Evolutionary conservation across 64 coral and sea anemone species (phyloP), one percentile per base, ranked within the genome.

Genomic region (Astreopora myriophthalma): DNA sequence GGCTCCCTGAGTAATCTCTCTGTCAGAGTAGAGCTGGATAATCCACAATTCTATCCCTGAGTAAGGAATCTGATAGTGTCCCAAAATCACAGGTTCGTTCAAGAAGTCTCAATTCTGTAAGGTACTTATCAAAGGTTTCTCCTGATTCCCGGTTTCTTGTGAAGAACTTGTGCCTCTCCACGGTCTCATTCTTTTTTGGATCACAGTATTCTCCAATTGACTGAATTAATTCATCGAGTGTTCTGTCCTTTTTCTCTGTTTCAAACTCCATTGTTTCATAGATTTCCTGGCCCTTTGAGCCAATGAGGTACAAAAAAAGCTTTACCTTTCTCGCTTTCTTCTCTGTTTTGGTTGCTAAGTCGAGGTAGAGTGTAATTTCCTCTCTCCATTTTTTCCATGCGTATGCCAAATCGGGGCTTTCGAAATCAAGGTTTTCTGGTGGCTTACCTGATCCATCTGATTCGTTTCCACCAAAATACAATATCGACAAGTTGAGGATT

Each of bases 311-410:
- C 5, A 93, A 73, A 79, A 93, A 93, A 48, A 85, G 28, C 67
- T 92, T 92, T 92, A 92, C 80, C 28, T 89, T 76, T 76, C 68
- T 76, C 61, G 46, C 52, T 11, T 61, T 90, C 30, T 90, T 57
- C 48, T 46, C 74, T n/a, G 33, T 26, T 44, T 68, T 62, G 24
- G 57, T 80, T 23, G 88, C 52, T 34, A 90, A 65, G 42, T 90
- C 75, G 31, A 90, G 35, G 23, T 90, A 90, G 26, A 90, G 58
- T 23, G 20, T 79, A 23, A 90, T 36, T 89, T 89, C 69, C 35
- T 89, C 71, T 37, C 76, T 76, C 87, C 87, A 89, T 63, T 76
- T 89, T 81, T 68, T 60, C 88, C 88, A 90, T 16, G 40, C 74
- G 49, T 76, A 33, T 35, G 90, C 57, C 40, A 92, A 60, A 61